Base-by-base conservation (phyloP, 2,113 vertebrate species). In the Vulpes lagopus region DNA sequence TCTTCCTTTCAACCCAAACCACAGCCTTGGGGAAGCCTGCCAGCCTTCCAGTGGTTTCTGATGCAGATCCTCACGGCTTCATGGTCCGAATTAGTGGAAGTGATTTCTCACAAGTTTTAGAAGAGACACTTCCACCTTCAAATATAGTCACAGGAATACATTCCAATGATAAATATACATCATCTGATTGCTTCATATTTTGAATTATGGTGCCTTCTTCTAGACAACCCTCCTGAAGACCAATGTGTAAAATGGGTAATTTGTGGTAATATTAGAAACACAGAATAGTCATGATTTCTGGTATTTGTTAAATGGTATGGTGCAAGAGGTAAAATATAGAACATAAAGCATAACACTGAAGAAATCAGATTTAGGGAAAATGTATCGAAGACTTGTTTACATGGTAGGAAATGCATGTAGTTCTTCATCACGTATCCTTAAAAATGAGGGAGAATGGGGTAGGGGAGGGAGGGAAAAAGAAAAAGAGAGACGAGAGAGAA, bases 1-100 rank as follows among this genome's bases (percentile, higher is more conserved):
- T 96, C 86, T 93, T 65, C 38, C 64, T 92, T 95, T 88, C 49
- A 87, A 51, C 78, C 59, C 80, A 93, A 89, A 35, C 81, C 89
- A 85, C 76, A 95, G 76, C 20, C n/a, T 32, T 22, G 27, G 55
- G 73, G 30, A 93, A 62, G 49, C 15, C 8, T 55, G 85, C 92
- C 94, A 91, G 79, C 19, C 92, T 95, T 94, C 78, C 35, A 10
- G 51, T 74, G 67, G 25, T 80, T 94, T 67, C 79, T 83, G 65
- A 49, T 43, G 16, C 25, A 93, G 87, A 60, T 20, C 49, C 65
- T 81, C 76, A 60, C 89, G 85, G 82, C 55, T 78, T 60, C 30
- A 0, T 43, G 27, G 30, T 71, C 38, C 60, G 9, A 19, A 32
- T 90, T 65, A 62, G 35, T 84, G 32, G 55, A 80, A 74, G n/a